Evolutionary conservation across 2,888 invertebrate genomes (phyloP).

Genomic region (Nudaria mundana): DNA sequence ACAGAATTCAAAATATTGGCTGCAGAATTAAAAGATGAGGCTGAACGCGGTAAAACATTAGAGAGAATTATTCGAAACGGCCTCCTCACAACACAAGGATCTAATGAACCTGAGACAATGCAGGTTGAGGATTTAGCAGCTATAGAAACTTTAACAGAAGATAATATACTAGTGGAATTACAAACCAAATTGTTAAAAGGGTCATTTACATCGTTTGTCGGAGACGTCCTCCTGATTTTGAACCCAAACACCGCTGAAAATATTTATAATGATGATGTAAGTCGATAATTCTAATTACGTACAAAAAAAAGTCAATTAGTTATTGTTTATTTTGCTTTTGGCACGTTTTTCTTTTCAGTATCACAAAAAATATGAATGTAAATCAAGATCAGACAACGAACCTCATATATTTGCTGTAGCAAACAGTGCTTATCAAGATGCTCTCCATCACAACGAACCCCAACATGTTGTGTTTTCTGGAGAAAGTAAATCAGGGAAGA

Average conservation of each 20-base stretch:
- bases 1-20: conserved; percentile 85
- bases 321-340: background rate
- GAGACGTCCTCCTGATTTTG: conserved; percentile 88
- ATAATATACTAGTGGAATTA: conserved; percentile 84
- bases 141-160: conserved; percentile 87
- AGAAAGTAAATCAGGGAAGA: conserved; percentile 95
- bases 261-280: conserved; percentile 87
- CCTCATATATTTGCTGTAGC: conserved; percentile 95
- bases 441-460: conserved; percentile 91
- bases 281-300: conserved; percentile 22
- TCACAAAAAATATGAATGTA: conserved; percentile 89
- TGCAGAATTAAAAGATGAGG: conserved; percentile 61
- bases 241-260: conserved; percentile 89
- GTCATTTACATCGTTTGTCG: conserved; percentile 88
- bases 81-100: conserved; percentile 70
- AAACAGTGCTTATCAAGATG: conserved; percentile 94
- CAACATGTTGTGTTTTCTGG: conserved; percentile 94
- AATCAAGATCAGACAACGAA: conserved; percentile 93
- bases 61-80: conserved; percentile 77
- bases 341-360: conserved; percentile 75
- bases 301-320: background rate
- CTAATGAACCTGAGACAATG: conserved; percentile 85
- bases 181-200: conserved; percentile 85
- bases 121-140: conserved; percentile 92
- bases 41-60: conserved; percentile 55